These are phyloP conservation scores for Mustelus asterias DNA, from an alignment of 2,113 vertebrate species.

Conservation along the genomic window DNA sequence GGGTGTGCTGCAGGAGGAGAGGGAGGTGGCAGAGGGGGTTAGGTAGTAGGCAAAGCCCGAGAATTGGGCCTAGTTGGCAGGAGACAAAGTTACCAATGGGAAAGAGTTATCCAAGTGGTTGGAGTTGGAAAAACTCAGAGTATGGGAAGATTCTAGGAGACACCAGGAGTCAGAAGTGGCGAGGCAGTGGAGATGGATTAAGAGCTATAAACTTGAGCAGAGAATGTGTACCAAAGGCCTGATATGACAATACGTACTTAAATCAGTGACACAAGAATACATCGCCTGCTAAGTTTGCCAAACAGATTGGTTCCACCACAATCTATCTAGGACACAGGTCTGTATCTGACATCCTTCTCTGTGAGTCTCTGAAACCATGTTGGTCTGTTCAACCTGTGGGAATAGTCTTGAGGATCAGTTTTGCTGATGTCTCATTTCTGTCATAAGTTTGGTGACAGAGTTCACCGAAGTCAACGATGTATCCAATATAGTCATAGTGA, in stretches of 20 bases:
- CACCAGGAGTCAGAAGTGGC: not conserved
- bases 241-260: not conserved
- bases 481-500: not conserved
- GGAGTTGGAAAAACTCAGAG: no score
- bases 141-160: not conserved
- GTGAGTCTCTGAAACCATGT: not conserved
- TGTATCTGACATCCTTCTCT: not conserved
- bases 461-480: not conserved
- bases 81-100: not conserved
- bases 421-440: not conserved
- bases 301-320: not conserved
- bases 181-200: not conserved
- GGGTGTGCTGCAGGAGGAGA: not conserved
- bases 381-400: not conserved
- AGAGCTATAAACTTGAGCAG: not conserved
- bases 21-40: not conserved
- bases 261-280: not conserved
- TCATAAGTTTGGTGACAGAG: not conserved
- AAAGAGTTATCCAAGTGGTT: not conserved
- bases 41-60: not conserved
- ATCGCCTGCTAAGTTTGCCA: not conserved
- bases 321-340: not conserved
- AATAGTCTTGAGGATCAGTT: not conserved
- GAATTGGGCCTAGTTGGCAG: not conserved
- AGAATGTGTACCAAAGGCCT: not conserved